Evolutionary conservation across 2,113 vertebrate species (phyloP).

Genomic region (Serilophus lunatus): DNA sequence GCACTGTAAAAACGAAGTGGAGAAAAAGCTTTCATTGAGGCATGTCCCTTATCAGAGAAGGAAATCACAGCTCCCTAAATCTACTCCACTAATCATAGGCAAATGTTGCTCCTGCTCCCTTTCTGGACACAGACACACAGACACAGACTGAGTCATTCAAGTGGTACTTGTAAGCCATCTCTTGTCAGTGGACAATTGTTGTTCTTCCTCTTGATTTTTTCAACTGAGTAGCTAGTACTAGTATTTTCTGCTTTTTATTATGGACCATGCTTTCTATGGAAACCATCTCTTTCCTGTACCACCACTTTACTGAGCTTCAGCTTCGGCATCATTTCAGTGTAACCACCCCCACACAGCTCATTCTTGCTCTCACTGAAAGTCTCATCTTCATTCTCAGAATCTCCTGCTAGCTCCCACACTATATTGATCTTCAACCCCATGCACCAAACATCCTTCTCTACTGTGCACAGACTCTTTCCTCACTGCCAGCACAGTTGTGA

Average conservation of each 20-base stretch:
- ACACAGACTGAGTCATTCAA: not conserved
- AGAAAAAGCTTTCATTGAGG: not conserved
- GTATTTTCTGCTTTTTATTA: not conserved
- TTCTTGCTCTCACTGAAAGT: not conserved
- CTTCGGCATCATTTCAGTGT: not conserved
- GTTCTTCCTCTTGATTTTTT: not conserved
- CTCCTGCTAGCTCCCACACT: not conserved
- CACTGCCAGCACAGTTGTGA: not conserved
- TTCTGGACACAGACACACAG: not conserved
- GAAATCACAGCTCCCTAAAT: not conserved
- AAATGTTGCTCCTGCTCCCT: not conserved
- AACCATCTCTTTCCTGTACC: not conserved
- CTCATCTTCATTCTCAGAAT: not conserved
- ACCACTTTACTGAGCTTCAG: not conserved
- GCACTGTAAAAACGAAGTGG: not conserved
- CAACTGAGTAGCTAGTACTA: not conserved
- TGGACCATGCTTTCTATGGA: not conserved
- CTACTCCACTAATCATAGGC: fast-evolving
- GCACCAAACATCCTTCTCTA: not conserved
- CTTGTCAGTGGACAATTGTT: not conserved
- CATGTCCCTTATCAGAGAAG: not conserved
- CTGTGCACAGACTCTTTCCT: not conserved
- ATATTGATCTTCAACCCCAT: not conserved
- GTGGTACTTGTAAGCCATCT: not conserved
- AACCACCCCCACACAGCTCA: not conserved